phyloP scores from a whole-genome alignment of 2,797 vertebrate species.

The Gambusia yucatana region DNA sequence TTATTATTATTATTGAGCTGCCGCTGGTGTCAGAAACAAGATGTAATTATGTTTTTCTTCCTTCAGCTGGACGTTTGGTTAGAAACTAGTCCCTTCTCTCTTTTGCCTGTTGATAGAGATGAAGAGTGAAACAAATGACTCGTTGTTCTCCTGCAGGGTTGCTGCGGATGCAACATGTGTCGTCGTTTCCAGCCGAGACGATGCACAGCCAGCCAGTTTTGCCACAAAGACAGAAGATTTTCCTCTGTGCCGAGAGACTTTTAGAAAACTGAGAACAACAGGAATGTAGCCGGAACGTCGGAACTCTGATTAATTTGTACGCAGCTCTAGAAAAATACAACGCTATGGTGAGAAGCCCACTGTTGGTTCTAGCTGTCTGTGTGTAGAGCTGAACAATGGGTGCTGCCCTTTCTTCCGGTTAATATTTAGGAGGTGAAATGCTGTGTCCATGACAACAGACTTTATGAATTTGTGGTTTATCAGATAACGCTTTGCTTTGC shows the following conservation, averaged over 20 bases:
- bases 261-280: neutral
- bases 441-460: slow-evolving; percentile 10
- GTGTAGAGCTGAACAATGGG: neutral
- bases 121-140: neutral
- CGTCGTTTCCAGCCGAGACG: neutral
- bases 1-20: neutral
- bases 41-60: neutral
- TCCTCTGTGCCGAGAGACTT: neutral
- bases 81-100: neutral
- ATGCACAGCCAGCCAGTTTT: neutral
- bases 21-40: neutral
- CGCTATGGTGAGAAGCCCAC: neutral
- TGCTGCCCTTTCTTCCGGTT: neutral
- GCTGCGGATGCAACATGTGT: neutral
- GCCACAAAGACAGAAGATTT: neutral
- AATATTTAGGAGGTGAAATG: slow-evolving; percentile 1
- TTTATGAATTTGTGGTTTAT: slow-evolving; percentile 4
- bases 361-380: neutral
- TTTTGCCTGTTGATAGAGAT: neutral
- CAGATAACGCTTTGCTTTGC: neutral
- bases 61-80: neutral
- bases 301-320: neutral
- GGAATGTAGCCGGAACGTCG: neutral
- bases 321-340: neutral
- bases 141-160: neutral